Conservation (phyloP, 2,797 vertebrate genomes). For the Helicolenus hilgendorfi region DNA sequence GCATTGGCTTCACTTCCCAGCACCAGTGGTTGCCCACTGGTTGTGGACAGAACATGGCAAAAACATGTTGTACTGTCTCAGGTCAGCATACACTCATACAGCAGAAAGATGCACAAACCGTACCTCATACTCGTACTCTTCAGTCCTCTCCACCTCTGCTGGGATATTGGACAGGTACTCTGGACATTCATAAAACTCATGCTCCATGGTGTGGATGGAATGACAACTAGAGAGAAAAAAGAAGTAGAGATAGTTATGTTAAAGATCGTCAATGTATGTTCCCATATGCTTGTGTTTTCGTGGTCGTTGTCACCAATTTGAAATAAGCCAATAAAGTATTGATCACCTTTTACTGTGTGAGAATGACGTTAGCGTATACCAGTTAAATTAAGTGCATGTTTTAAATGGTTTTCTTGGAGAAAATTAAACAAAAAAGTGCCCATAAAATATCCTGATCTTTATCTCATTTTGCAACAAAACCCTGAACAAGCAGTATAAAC, state of each 20-base stretch:
- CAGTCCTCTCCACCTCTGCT: constrained; percentile 93
- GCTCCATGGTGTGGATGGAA: constrained; percentile 96
- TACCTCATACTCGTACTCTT: constrained; percentile 98
- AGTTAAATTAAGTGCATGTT: background rate
- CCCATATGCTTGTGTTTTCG: background rate
- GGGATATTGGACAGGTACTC: constrained; percentile 94
- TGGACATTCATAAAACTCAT: constrained; percentile 96
- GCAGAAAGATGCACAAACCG: constrained; percentile 3
- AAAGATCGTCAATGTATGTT: background rate
- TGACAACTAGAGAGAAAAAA: constrained; percentile 91
- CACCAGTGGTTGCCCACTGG: no score
- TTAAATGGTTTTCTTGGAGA: background rate
- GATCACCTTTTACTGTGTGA: background rate
- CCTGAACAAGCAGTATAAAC: constrained; percentile 1
- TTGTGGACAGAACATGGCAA: no score
- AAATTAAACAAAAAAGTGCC: background rate
- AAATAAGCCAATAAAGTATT: background rate
- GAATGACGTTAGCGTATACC: background rate
- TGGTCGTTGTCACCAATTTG: background rate
- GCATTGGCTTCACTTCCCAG: no score
- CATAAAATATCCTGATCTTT: background rate
- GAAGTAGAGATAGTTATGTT: background rate
- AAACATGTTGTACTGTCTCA: background rate
- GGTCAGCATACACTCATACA: background rate
- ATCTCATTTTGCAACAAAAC: constrained; percentile 21